Conservation (phyloP, 1,140 invertebrate species). For the Drosophila kohkoa region DNA sequence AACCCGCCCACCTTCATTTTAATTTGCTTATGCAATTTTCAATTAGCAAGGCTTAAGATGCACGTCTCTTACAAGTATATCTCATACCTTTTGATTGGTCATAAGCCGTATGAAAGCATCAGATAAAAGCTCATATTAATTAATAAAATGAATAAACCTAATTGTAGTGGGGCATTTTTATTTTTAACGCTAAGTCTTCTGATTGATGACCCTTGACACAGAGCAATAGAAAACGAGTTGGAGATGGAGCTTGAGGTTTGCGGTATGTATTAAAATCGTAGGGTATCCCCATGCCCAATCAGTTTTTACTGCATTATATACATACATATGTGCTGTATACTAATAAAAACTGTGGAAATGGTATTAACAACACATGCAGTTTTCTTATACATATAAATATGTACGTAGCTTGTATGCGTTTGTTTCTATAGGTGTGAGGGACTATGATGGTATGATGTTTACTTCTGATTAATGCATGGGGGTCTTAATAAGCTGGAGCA, state of each 20-base stretch:
- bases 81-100: slow-evolving; percentile 27
- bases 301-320: slow-evolving; percentile 25
- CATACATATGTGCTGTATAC: background rate
- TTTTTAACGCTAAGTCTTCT: slow-evolving; percentile 53
- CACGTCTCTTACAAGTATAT: slow-evolving; percentile 39
- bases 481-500: slow-evolving; percentile 42
- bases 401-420: background rate
- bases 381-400: background rate
- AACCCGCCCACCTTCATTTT: slow-evolving; percentile 12
- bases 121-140: slow-evolving; percentile 76
- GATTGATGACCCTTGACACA: slow-evolving; percentile 56
- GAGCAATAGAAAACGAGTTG: slow-evolving; percentile 9
- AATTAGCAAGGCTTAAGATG: slow-evolving; percentile 69
- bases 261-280: background rate
- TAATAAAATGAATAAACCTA: slow-evolving; percentile 73
- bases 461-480: slow-evolving; percentile 39
- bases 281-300: background rate
- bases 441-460: slow-evolving; percentile 24
- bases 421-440: background rate
- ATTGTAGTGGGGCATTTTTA: slow-evolving; percentile 54
- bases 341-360: slow-evolving; percentile 5
- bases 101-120: slow-evolving; percentile 66
- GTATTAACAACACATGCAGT: slow-evolving; percentile 11
- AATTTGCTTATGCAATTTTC: slow-evolving; percentile 58
- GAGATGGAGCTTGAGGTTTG: background rate